phyloP scores from a whole-genome alignment of 2,888 invertebrate genomes.

The Eupsilia transversa region DNA sequence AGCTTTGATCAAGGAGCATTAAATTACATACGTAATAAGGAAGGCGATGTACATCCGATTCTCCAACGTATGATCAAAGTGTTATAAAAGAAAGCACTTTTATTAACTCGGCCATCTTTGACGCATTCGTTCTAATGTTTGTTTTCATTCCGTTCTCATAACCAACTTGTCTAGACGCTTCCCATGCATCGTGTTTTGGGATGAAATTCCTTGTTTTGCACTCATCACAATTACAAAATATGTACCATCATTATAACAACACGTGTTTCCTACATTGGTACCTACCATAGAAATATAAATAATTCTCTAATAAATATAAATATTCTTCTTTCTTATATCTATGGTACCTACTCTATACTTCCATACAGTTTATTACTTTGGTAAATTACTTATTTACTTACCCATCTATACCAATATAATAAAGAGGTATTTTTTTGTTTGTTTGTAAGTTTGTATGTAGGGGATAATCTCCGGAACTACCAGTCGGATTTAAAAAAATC shows the following conservation, averaged over 20 bases:
- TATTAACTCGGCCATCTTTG: conserved; percentile 44
- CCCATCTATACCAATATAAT: too few species aligned
- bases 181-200: conserved; percentile 28
- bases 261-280: neutral
- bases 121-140: conserved; percentile 39
- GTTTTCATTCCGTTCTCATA: conserved; percentile 30
- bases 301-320: too few species aligned
- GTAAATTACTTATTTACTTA: too few species aligned
- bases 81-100: conserved; percentile 35
- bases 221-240: conserved; percentile 3
- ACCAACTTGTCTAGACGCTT: conserved; percentile 9
- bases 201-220: conserved; percentile 2
- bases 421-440: too few species aligned
- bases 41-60: conserved; percentile 11
- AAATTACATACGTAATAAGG: conserved; percentile 22
- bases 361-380: too few species aligned
- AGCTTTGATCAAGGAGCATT: neutral
- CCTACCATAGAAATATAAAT: too few species aligned
- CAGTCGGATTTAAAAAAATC: too few species aligned
- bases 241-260: neutral
- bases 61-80: conserved; percentile 3
- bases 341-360: too few species aligned
- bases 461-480: too few species aligned
- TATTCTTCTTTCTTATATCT: too few species aligned
- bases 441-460: too few species aligned